Conservation (phyloP, 2,797 vertebrate species). For the Sebastes reedi region DNA sequence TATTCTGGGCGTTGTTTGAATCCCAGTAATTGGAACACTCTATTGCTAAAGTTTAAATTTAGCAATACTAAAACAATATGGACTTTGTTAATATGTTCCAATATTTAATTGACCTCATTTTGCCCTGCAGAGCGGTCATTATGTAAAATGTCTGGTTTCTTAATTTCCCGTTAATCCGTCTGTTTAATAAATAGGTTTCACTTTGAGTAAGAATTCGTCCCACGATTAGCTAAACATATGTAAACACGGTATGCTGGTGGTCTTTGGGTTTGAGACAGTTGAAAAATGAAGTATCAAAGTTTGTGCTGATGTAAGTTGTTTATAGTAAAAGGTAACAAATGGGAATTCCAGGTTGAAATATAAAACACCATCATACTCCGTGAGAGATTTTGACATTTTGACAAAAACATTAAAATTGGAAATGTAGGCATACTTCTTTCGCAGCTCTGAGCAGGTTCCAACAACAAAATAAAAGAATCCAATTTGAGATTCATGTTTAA, state of each 20-base stretch:
- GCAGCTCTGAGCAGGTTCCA: conserved; percentile 5
- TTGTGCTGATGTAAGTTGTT: conserved; percentile 10
- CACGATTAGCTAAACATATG: not conserved
- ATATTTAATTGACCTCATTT: not conserved
- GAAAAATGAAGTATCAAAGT: not conserved
- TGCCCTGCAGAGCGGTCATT: conserved; percentile 4
- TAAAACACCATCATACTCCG: not conserved
- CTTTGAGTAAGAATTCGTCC: not conserved
- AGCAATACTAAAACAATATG: not conserved
- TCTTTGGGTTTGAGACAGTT: not conserved
- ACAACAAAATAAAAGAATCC: conserved; percentile 35
- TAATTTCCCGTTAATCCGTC: not conserved
- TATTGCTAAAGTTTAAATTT: conserved; percentile 23
- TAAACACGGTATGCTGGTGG: conserved; percentile 23
- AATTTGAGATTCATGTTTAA: conserved; percentile 49
- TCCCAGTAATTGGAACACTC: not conserved
- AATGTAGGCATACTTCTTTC: not conserved
- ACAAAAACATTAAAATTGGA: not conserved
- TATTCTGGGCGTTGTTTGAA: conserved; percentile 20
- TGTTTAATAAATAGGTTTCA: not conserved
- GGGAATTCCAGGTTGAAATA: conserved; percentile 19
- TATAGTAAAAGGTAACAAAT: conserved; percentile 15
- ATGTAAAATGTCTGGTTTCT: conserved; percentile 6
- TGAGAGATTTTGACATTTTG: not conserved
- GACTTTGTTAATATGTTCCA: not conserved